Evolutionary conservation across 1,140 invertebrate species (phyloP), one percentile per base, ranked within the genome.

Genomic region (Calephelis virginiensis): DNA sequence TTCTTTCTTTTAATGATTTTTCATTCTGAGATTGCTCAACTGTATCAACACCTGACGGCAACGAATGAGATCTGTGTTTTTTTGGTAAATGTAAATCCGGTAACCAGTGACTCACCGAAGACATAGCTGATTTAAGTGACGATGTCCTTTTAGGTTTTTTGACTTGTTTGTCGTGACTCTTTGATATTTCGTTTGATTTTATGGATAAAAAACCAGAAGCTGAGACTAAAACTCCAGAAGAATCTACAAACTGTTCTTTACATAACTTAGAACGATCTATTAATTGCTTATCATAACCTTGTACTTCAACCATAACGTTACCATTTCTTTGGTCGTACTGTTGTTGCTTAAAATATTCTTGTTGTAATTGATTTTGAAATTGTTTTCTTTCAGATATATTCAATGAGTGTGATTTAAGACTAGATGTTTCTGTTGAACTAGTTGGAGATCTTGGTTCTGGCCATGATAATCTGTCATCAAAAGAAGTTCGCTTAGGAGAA

Each of bases 141-240:
- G 95, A 95, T n/a, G 94, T 94, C 67, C 94, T 83, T 84, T 94
- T 94, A 40, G 94, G 92, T 82, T 96, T 96, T 85, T 95, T 95
- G 5, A 80, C 73, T 59, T 91, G 73, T 83, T 94, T 94, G 72
- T 93, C 93, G 77, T 94, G 92, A 13, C 77, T 56, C 74, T 92
- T 90, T 66, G 81, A 74, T 83, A 94, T 95, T 17, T 94, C 91
- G 78, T 95, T 94, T 14, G 93, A 91, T 5, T 95, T 92, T 71
- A 96, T 96, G 17, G 95, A 95, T 62, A 96, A 93, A 78, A 96
- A 96, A n/a, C 96, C 96, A 6, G 95, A 95, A 78, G 96, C 95
- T 0, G 95, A 95, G n/a, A 96, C 95, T 68, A 96, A 94, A 6
- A 96, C 93, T 61, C 93, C 93, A 67, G 93, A 93, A 5, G 92